Conservation (phyloP, 2,888 invertebrate genomes). For the Tridacna gigas region DNA sequence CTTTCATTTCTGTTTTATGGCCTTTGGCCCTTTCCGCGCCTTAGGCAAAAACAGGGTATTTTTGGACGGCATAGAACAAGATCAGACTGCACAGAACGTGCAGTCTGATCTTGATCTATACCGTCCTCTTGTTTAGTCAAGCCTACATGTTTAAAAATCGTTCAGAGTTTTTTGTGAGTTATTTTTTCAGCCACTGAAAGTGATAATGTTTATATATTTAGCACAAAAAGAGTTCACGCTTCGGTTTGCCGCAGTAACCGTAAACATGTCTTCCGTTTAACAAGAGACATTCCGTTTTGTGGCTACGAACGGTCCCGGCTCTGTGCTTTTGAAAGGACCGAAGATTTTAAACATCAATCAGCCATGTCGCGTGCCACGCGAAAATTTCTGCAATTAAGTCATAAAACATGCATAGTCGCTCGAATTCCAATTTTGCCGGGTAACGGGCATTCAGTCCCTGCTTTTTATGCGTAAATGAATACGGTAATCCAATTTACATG, state of each 20-base stretch:
- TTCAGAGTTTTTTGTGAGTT: too few species aligned
- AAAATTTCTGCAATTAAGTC: slow-evolving; percentile 36
- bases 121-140: too few species aligned
- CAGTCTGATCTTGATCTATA: too few species aligned
- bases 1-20: slow-evolving; percentile 20
- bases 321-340: slow-evolving; percentile 16
- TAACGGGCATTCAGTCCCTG: neutral
- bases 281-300: slow-evolving; percentile 32
- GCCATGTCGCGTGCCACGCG: slow-evolving; percentile 20
- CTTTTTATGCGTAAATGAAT: slow-evolving; percentile 9
- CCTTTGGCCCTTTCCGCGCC: neutral
- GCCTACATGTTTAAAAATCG: too few species aligned
- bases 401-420: slow-evolving; percentile 32
- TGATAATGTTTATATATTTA: too few species aligned
- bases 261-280: slow-evolving; percentile 21
- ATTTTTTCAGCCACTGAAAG: too few species aligned
- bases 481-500: slow-evolving; percentile 1
- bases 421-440: slow-evolving; percentile 16
- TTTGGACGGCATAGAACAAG: too few species aligned
- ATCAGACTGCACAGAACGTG: too few species aligned
- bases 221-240: neutral
- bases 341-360: slow-evolving; percentile 26
- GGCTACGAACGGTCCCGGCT: slow-evolving; percentile 11
- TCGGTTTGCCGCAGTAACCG: slow-evolving; percentile 50
- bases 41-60: too few species aligned